These are phyloP conservation scores for Cardiocondyla obscurior DNA, from an alignment of 1,140 invertebrate species.

Conservation along the genomic window DNA sequence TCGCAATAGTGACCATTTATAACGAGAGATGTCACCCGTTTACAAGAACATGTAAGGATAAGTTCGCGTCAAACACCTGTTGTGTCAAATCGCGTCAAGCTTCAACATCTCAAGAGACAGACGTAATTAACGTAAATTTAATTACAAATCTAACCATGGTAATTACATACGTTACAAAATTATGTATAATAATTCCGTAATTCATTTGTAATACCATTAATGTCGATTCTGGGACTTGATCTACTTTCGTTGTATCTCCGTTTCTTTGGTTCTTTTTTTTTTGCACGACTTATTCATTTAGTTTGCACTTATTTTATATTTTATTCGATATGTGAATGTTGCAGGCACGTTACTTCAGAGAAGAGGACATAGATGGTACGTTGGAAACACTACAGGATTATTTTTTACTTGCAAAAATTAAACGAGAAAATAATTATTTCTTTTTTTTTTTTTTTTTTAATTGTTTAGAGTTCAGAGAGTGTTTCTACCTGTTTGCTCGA, in stretches of 20 bases:
- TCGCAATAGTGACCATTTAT: background rate
- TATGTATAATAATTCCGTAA: background rate
- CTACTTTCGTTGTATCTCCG: background rate
- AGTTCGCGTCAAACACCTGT: background rate
- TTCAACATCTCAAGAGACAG: background rate
- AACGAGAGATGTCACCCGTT: conserved; percentile 23
- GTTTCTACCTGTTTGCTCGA: conserved; percentile 96
- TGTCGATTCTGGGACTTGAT: background rate
- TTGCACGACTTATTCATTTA: background rate
- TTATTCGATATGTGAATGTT: conserved; percentile 43
- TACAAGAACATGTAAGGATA: background rate
- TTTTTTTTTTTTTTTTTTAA: no score
- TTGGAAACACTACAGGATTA: conserved; percentile 22
- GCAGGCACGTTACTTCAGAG: conserved; percentile 92
- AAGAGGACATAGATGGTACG: conserved; percentile 93
- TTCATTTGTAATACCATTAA: background rate
- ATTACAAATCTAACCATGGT: background rate
- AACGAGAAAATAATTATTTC: background rate
- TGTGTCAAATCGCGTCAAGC: background rate
- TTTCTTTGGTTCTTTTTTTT: background rate
- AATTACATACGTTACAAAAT: background rate
- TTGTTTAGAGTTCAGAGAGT: conserved; percentile 94
- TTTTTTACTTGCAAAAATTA: background rate
- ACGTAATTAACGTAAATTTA: background rate
- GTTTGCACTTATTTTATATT: background rate